A percentile compares a stretch with the other conserved stretches of the same genome.
phyloP scores from a whole-genome alignment of 2,888 invertebrate species.

The Cheilosia grossa region DNA sequence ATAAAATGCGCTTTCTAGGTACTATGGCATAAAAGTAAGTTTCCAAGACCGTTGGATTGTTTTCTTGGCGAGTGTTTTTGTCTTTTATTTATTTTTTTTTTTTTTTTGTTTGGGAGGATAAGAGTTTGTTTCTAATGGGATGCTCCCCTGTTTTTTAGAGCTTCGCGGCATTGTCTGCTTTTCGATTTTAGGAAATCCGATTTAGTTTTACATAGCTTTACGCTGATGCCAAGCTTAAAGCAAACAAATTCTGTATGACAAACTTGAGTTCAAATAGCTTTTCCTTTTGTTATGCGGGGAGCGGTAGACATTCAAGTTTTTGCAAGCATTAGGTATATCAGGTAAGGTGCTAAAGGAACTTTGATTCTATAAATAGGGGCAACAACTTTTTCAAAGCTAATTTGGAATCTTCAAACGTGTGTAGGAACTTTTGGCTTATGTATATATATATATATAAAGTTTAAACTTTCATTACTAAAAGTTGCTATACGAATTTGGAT shows the following conservation, averaged over 20 bases:
- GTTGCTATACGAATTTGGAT: background rate
- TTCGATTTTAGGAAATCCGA: slow-evolving; percentile 16
- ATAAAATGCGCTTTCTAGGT: background rate
- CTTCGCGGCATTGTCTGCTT: slow-evolving; percentile 58
- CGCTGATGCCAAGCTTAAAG: slow-evolving; percentile 59
- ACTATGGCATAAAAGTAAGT: background rate
- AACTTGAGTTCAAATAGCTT: slow-evolving; percentile 61
- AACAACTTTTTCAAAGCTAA: slow-evolving; percentile 47
- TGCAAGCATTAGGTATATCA: slow-evolving; percentile 10
- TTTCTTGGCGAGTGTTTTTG: slow-evolving; percentile 3
- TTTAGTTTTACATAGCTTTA: slow-evolving; percentile 43
- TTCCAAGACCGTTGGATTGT: background rate
- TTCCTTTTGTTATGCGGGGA: background rate
- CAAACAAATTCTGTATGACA: slow-evolving; percentile 17
- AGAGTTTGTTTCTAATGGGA: slow-evolving; percentile 68
- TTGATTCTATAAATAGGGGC: slow-evolving; percentile 46
- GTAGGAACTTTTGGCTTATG: slow-evolving; percentile 7
- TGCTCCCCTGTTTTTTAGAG: slow-evolving; percentile 71
- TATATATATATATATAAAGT: background rate
- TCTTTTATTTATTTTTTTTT: too few species aligned
- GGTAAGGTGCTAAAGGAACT: slow-evolving; percentile 19
- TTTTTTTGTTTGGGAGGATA: background rate
- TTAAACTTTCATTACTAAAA: background rate
- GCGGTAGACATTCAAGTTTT: background rate
- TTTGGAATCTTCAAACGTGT: slow-evolving; percentile 8